Percentiles rank a stretch among this genome's conserved stretches.
Conservation (phyloP, 2,888 invertebrate genomes). For the Anagyrus pseudococci region DNA sequence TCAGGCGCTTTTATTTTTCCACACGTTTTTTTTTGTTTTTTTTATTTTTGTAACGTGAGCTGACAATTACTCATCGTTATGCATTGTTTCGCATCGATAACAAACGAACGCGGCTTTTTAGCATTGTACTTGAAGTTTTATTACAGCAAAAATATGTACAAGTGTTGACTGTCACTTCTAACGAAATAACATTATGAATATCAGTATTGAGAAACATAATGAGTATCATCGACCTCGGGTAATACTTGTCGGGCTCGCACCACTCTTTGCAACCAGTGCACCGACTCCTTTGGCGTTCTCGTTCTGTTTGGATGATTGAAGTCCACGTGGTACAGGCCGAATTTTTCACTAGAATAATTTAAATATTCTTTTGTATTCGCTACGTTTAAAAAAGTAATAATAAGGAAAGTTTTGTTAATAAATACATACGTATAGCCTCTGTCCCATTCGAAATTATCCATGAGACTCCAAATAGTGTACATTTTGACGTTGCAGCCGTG, state of each 20-base stretch:
- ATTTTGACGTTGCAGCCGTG: conserved; percentile 63
- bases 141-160: too few species aligned
- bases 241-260: conserved; percentile 1
- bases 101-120: too few species aligned
- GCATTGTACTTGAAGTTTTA: too few species aligned
- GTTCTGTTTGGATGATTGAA: conserved; percentile 67
- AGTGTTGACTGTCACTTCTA: too few species aligned
- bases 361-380: neutral
- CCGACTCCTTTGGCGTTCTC: conserved; percentile 71
- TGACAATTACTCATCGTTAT: too few species aligned
- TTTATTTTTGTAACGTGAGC: too few species aligned
- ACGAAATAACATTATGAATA: too few species aligned
- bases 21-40: too few species aligned
- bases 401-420: conserved; percentile 24
- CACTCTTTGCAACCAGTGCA: conserved; percentile 62
- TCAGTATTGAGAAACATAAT: too few species aligned
- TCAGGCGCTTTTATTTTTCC: too few species aligned
- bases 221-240: too few species aligned
- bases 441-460: conserved; percentile 64
- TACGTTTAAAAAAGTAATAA: neutral
- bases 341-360: conserved; percentile 66
- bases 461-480: conserved; percentile 61
- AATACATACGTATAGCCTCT: conserved; percentile 52
- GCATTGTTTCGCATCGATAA: too few species aligned
- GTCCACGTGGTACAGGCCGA: conserved; percentile 75